Evolutionary conservation across 2,113 vertebrate genomes (phyloP).

Genomic region (Prunella fulvescens): DNA sequence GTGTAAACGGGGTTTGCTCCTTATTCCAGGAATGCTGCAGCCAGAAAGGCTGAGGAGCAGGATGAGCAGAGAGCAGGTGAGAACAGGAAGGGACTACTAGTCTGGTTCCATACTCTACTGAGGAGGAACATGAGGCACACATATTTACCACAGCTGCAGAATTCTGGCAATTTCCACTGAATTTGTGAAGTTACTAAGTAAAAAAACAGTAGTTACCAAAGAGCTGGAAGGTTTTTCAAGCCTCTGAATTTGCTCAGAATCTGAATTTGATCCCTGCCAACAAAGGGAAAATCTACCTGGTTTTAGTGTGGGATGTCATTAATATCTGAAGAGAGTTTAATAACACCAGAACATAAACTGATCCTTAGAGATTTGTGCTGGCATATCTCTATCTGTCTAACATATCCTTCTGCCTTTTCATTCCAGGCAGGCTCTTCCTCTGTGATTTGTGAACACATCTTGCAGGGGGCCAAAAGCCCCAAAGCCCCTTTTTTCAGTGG

Average conservation of each 20-base stretch:
- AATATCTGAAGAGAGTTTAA: background rate
- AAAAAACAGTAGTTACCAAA: background rate
- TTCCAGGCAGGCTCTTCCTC: background rate
- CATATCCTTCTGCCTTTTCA: background rate
- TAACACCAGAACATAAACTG: background rate
- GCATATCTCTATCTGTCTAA: background rate
- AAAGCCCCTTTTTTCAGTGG: background rate
- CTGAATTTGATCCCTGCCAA: background rate
- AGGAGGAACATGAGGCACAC: accelerated
- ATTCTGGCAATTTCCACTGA: background rate
- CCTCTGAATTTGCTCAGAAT: background rate
- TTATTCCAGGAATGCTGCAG: background rate
- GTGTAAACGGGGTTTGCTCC: accelerated
- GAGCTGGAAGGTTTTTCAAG: background rate
- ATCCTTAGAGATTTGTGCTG: background rate
- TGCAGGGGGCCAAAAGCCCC: background rate
- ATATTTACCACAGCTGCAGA: background rate
- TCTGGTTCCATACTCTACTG: background rate
- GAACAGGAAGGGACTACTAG: background rate
- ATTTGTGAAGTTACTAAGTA: background rate
- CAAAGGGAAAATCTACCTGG: background rate
- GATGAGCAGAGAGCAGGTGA: background rate
- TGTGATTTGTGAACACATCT: background rate
- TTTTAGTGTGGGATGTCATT: background rate
- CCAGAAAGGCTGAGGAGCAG: background rate